These are phyloP conservation scores for Scarus forsteni DNA, from an alignment of 2,797 vertebrate species.

Conservation along the genomic window DNA sequence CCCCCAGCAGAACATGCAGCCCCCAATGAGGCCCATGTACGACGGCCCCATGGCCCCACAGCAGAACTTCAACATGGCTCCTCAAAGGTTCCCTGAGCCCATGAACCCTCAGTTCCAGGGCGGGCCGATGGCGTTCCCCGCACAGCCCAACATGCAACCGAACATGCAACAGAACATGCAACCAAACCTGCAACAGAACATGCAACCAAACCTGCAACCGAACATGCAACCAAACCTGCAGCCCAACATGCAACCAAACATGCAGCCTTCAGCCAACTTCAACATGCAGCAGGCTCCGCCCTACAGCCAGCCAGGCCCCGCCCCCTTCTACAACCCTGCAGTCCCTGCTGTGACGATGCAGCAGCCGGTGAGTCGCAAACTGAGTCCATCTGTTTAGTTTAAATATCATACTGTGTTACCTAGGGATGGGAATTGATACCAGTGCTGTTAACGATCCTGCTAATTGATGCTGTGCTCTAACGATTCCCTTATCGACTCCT, in stretches of 20 bases:
- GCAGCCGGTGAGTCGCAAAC: constrained; percentile 85
- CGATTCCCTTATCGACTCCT: no score
- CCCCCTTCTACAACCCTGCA: constrained; percentile 83
- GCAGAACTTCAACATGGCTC: constrained; percentile 81
- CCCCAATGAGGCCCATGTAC: constrained; percentile 71
- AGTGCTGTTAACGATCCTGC: no score
- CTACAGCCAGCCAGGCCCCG: constrained; percentile 88
- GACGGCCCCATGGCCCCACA: constrained; percentile 76
- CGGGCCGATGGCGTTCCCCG: constrained; percentile 78
- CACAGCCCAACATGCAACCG: constrained; percentile 55
- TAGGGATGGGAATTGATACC: no score
- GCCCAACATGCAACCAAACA: constrained; percentile 2
- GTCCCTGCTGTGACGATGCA: constrained; percentile 77
- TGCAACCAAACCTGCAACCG: background rate
- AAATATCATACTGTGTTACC: no score
- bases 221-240: constrained; percentile 44
- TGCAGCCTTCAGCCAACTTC: constrained; percentile 65
- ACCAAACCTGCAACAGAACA: background rate
- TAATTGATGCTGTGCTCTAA: no score
- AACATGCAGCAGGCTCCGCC: constrained; percentile 85
- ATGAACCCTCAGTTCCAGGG: constrained; percentile 84
- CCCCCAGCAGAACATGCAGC: constrained; percentile 75
- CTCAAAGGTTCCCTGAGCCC: constrained; percentile 85
- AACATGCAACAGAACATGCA: background rate
- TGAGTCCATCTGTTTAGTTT: no score